Evolutionary conservation across 2,113 vertebrate species (phyloP).

Genomic region (Tympanuchus pallidicinctus): DNA sequence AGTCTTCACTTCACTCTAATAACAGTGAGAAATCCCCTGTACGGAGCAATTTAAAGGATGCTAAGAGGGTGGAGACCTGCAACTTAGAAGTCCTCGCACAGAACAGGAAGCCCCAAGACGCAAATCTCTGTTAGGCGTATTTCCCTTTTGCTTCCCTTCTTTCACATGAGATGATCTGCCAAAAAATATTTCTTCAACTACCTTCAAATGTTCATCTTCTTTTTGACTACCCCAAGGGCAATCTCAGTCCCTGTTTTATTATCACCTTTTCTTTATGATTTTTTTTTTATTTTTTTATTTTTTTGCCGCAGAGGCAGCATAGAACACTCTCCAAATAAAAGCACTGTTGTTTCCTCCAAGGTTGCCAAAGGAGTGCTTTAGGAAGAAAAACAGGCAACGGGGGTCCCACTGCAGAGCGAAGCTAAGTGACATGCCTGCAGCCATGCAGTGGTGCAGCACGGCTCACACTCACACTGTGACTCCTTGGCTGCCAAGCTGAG

Average conservation of each 20-base stretch:
- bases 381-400: not conserved
- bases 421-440: not conserved
- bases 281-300: no score
- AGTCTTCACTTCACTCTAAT: conserved; percentile 16
- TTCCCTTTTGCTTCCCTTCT: conserved; percentile 49
- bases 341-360: not conserved
- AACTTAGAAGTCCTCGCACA: conserved; percentile 17
- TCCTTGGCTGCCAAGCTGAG: not conserved
- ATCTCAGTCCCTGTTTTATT: conserved; percentile 35
- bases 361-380: not conserved
- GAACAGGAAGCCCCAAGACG: conserved; percentile 47
- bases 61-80: conserved; percentile 29
- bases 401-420: not conserved
- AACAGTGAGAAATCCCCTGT: conserved; percentile 16
- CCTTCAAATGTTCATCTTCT: conserved; percentile 45
- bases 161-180: conserved; percentile 47
- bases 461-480: not conserved
- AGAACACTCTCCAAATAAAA: not conserved
- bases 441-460: rapidly evolving
- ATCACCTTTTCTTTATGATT: not conserved
- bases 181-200: conserved; percentile 57
- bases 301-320: not conserved
- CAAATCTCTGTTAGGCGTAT: conserved; percentile 6
- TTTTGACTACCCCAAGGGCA: conserved; percentile 46
- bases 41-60: not conserved